Conservation (phyloP, 1,140 invertebrate species). For the Charaxes varanes region DNA sequence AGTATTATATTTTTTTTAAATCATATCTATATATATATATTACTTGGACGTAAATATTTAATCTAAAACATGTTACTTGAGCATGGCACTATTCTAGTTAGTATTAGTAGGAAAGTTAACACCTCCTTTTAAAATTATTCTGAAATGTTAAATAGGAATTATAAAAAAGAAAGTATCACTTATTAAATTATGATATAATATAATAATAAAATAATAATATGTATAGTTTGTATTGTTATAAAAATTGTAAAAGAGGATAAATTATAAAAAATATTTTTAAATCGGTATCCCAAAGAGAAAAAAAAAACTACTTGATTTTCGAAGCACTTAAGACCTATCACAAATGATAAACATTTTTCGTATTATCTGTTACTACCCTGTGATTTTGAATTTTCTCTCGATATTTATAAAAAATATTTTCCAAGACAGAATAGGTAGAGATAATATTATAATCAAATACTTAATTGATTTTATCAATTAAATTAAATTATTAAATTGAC, state of each 20-base stretch:
- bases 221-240: too few relatives aligned
- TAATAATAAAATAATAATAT: too few relatives aligned
- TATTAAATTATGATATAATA: background rate
- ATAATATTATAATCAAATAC: conserved; percentile 12
- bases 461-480: conserved; percentile 28
- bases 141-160: background rate
- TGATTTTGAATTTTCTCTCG: conserved; percentile 43
- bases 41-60: conserved; percentile 28
- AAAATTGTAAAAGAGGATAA: too few relatives aligned
- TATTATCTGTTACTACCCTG: conserved; percentile 57
- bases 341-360: conserved; percentile 14
- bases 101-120: background rate
- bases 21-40: too few relatives aligned
- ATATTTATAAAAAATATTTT: conserved; percentile 24
- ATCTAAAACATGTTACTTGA: conserved; percentile 23
- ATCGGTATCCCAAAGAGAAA: too few relatives aligned
- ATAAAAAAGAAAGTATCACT: background rate
- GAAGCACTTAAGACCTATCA: conserved; percentile 8
- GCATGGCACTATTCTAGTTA: conserved; percentile 16
- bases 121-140: background rate
- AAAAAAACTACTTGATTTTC: too few relatives aligned
- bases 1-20: too few relatives aligned
- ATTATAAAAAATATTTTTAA: too few relatives aligned
- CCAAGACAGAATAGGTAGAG: conserved; percentile 28
- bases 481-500: conserved; percentile 61